Conservation (phyloP, 2,113 vertebrate genomes). For the Protomyctophum bolini region DNA sequence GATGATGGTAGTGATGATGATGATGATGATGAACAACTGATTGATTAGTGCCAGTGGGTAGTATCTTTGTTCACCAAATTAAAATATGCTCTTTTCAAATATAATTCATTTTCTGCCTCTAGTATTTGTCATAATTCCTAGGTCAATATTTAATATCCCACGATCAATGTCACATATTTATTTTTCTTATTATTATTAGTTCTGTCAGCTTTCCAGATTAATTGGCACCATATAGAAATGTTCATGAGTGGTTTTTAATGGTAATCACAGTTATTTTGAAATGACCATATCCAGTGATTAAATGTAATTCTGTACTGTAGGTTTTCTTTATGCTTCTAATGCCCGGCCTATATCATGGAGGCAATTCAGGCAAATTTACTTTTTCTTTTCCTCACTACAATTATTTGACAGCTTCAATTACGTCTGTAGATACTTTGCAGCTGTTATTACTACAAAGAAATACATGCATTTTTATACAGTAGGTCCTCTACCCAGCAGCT, state of each 20-base stretch:
- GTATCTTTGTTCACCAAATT: slow-evolving; percentile 65
- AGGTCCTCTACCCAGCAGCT: too few relatives aligned
- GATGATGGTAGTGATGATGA: slow-evolving; percentile 21
- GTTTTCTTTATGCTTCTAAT: too few relatives aligned
- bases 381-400: too few relatives aligned
- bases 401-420: too few relatives aligned
- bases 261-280: slow-evolving; percentile 17
- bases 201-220: slow-evolving; percentile 47
- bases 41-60: slow-evolving; percentile 69
- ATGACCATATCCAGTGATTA: background rate
- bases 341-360: too few relatives aligned
- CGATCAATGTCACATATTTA: slow-evolving; percentile 68
- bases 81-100: slow-evolving; percentile 69
- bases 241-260: too few relatives aligned
- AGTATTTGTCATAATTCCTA: slow-evolving; percentile 59
- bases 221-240: slow-evolving; percentile 39
- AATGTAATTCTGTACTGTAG: too few relatives aligned
- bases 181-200: slow-evolving; percentile 43
- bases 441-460: too few relatives aligned
- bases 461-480: too few relatives aligned
- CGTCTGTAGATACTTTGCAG: too few relatives aligned
- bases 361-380: too few relatives aligned
- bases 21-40: slow-evolving; percentile 67
- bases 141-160: slow-evolving; percentile 80
- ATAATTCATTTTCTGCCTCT: slow-evolving; percentile 64